Evolutionary conservation across 1,140 invertebrate genomes (phyloP).

Genomic region (Rhagoletis pomonella): DNA sequence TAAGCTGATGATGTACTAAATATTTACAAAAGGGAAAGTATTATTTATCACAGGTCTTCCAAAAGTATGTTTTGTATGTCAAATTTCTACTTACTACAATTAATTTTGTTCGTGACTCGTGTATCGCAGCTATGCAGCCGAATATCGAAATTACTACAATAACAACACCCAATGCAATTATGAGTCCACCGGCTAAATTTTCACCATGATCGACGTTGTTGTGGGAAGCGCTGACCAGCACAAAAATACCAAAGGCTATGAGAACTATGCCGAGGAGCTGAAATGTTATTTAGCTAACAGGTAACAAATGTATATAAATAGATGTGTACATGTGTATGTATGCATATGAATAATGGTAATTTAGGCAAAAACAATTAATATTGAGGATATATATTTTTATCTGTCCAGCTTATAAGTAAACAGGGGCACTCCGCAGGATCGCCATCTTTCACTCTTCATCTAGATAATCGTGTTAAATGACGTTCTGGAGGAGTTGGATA

Average conservation of each 20-base stretch:
- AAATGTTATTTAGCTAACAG: not conserved
- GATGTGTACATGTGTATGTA: not conserved
- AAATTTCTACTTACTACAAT: conserved; percentile 62
- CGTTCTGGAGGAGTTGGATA: too few relatives aligned
- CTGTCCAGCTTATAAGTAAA: too few relatives aligned
- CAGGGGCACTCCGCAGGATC: too few relatives aligned
- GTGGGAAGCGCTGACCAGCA: conserved; percentile 65
- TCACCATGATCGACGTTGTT: conserved; percentile 70
- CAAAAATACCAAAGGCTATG: conserved; percentile 68
- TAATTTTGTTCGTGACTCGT: conserved; percentile 63
- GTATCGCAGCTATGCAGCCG: conserved; percentile 68
- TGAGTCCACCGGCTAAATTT: conserved; percentile 67
- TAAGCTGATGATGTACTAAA: conserved; percentile 59
- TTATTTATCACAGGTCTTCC: too few relatives aligned
- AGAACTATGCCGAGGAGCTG: conserved; percentile 67
- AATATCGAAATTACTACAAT: conserved; percentile 67
- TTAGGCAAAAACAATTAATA: too few relatives aligned
- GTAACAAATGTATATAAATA: not conserved
- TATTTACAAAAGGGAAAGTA: not conserved
- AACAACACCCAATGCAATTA: conserved; percentile 66
- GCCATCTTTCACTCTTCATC: too few relatives aligned
- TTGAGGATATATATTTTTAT: too few relatives aligned
- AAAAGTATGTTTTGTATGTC: too few relatives aligned
- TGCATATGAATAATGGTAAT: too few relatives aligned
- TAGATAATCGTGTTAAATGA: too few relatives aligned